Percentiles rank a stretch among this genome's conserved stretches.
Conservation (phyloP, 2,113 vertebrate genomes). For the Coracopsis vasa region DNA sequence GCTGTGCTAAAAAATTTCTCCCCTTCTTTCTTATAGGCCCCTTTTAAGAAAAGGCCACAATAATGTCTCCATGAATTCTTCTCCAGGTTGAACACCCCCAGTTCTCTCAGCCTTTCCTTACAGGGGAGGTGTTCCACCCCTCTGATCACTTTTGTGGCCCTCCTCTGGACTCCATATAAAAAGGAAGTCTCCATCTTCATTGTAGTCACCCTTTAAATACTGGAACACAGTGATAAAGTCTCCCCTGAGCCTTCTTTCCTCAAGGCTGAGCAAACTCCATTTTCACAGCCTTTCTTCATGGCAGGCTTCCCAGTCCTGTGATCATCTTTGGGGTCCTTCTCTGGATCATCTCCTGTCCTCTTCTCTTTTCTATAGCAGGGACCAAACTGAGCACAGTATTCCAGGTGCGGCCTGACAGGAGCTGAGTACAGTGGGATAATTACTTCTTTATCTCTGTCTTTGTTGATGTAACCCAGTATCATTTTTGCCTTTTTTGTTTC, state of each 20-base stretch:
- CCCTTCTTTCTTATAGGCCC: not conserved
- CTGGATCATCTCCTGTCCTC: not conserved
- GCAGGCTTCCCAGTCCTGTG: not conserved
- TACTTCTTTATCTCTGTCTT: not conserved
- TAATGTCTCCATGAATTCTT: not conserved
- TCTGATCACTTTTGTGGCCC: not conserved
- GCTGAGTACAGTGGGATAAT: not conserved
- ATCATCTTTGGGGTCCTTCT: not conserved
- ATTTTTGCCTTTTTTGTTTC: not conserved
- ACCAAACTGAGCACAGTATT: not conserved
- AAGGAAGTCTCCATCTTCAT: not conserved
- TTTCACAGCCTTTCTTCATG: not conserved
- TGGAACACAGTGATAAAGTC: not conserved
- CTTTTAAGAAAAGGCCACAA: not conserved
- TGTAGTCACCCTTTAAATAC: not conserved
- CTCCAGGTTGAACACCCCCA: not conserved
- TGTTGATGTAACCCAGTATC: not conserved
- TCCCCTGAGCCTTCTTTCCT: not conserved
- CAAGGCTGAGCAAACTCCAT: not conserved
- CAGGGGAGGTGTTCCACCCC: not conserved
- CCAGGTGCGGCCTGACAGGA: not conserved
- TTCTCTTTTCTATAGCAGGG: not conserved
- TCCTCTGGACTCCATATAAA: not conserved
- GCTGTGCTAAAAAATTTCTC: not conserved
- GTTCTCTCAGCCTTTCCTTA: not conserved